Evolutionary conservation across 2,888 invertebrate species (phyloP).

Genomic region (Geophilus truncorum): DNA sequence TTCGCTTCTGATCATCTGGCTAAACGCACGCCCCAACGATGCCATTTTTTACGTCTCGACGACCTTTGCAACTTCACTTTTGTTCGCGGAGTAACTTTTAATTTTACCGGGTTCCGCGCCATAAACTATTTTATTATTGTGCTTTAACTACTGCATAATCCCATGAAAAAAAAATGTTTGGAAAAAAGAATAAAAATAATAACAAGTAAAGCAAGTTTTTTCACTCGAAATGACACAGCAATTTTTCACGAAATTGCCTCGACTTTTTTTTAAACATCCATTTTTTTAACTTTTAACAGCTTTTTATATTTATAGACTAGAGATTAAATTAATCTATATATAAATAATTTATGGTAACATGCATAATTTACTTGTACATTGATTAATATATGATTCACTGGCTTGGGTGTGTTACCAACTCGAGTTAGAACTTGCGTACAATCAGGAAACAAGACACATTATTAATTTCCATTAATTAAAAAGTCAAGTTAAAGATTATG

Average conservation of each 20-base stretch:
- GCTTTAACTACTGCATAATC: neutral
- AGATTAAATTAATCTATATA: too few relatives aligned
- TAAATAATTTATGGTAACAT: too few relatives aligned
- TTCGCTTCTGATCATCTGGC: slow-evolving; percentile 1
- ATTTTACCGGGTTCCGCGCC: neutral
- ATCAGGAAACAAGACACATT: too few relatives aligned
- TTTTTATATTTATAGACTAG: too few relatives aligned
- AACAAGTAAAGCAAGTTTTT: neutral
- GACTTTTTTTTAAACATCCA: neutral
- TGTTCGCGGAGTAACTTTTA: neutral
- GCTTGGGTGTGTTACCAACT: too few relatives aligned
- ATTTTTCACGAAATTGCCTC: neutral
- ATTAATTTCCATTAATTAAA: too few relatives aligned
- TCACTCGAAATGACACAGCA: neutral
- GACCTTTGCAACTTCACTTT: neutral
- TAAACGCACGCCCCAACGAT: neutral
- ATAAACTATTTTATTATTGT: neutral
- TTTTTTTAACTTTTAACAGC: neutral
- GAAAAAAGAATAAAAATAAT: neutral
- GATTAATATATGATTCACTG: too few relatives aligned
- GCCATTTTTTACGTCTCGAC: neutral
- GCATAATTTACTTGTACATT: too few relatives aligned
- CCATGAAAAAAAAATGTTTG: neutral
- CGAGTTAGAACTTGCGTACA: too few relatives aligned
- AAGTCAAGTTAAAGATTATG: too few relatives aligned